Base-by-base conservation (phyloP, 2,888 invertebrate species). In the Andrena bicolor region DNA sequence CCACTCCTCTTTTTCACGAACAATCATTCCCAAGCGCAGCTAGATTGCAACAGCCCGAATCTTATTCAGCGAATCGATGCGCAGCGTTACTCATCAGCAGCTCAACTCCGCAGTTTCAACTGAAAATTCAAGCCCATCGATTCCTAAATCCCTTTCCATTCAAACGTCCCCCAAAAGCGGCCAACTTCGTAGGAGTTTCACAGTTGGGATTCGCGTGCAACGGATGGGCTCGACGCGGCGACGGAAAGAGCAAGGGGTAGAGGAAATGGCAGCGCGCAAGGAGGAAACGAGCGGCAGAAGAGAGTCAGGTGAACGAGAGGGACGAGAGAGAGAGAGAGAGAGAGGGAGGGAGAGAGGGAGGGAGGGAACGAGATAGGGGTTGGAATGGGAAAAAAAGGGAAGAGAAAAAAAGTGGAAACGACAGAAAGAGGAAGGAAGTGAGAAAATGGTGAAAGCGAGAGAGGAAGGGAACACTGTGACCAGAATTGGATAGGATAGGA, bases 401-500 rank as follows among this genome's bases (percentile, higher is more conserved):
- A 20, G 53, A 53, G 51, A 23, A 51, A 23, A 51, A 23, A 53
- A 23, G 23, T n/a, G 23, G 53, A 53, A 16, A 10, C 2, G 30
- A n/a, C 51, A 32, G 35, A 28, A 74, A 26, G 41, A 41, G 53
- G 23, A 41, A n/a, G 32, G 53, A 32, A 26, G 35, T 8, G 48
- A 30, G 13, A 26, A 48, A 16, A 35, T 16, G 70, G 35, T 63
- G 32, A 53, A 20, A 53, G 60, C 51, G 75, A 77, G 83, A 82
- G 82, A 80, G 63, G 78, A 76, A 75, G 79, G 86, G 86, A 87
- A 83, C 85, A 89, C 89, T 86, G 90, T 89, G 89, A 90, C 88
- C 90, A 89, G 91, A 91, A 92, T 92, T 91, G 92, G 91, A 92
- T 92, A 90, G 92, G 90, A 92, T 91, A 92, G 92, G 89, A 91